Percentiles rank a stretch among this genome's conserved stretches.
phyloP scores from a whole-genome alignment of 1,140 invertebrate species.

The Ladona fulva region DNA sequence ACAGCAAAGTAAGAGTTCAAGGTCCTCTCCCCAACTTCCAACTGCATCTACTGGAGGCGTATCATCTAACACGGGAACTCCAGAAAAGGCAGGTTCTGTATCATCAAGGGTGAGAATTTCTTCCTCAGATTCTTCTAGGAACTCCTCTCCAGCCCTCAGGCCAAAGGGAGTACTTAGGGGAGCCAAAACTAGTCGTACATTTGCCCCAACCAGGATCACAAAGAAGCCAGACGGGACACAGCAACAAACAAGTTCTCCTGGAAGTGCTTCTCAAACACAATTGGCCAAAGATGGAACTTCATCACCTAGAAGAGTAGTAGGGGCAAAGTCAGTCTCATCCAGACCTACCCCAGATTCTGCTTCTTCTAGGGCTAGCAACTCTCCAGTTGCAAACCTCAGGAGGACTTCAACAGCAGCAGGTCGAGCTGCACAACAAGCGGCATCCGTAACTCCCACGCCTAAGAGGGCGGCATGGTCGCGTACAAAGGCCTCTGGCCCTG shows the following conservation, averaged over 20 bases:
- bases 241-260: not conserved
- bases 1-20: not conserved
- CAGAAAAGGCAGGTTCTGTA: constrained; percentile 19
- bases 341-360: not conserved
- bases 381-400: not conserved
- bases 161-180: constrained; percentile 16
- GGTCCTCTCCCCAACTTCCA: not conserved
- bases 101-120: constrained; percentile 35
- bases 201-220: not conserved
- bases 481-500: not conserved
- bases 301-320: not conserved
- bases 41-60: not conserved
- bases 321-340: not conserved
- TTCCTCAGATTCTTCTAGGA: constrained; percentile 51
- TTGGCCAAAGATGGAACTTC: not conserved
- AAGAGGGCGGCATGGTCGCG: not conserved
- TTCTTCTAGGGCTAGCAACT: constrained; percentile 13
- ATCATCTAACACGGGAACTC: constrained; percentile 16
- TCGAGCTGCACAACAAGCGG: not conserved
- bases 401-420: not conserved
- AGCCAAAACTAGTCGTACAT: not conserved
- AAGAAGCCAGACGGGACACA: not conserved
- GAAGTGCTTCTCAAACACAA: not conserved
- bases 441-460: constrained; percentile 4
- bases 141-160: constrained; percentile 53